Evolutionary conservation across 2,113 vertebrate genomes (phyloP), one percentile per base, ranked within the genome.

Genomic region (Cervus canadensis): DNA sequence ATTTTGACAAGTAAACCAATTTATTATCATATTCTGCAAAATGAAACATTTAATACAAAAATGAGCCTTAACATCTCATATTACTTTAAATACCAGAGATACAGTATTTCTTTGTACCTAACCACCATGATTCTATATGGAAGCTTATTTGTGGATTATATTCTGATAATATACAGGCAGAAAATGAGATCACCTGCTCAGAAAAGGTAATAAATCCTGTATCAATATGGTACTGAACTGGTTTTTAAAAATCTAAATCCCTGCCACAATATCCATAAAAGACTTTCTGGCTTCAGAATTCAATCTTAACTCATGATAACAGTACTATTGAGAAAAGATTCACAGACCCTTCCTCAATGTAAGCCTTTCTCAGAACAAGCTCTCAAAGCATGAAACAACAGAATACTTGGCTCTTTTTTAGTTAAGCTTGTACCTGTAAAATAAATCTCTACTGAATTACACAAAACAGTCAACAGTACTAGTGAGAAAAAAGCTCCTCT

Each of bases 1-100:
- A 93, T 79, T 96, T n/a, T 89, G 78, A 91, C 93, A 96, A 52
- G 60, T 71, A 94, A 89, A 91, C 25, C n/a, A 30, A 83, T 43
- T 94, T 90, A 9, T 76, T 62, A 76, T 60, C n/a, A 89, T 59
- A 60, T 3, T 90, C n/a, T 87, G 13, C 82, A 79, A 95, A 91
- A n/a, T 78, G 23, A 87, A 88, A 96, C 28, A 86, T 28, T 78
- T 21, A 84, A 25, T 30, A 82, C 26, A 23, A 81, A 91, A 97
- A 57, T 59, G 11, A 95, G 30, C 10, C 33, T 59, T 57, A 90
- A 48, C 10, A n/a, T 60, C 33, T 89, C 36, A 50, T 36, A 30
- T 25, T 48, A 94, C 43, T 87, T 83, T 82, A 87, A 95, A 84
- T 19, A 74, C 14, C 19, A 50, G 28, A 71, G 12, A 89, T 43